Conservation (phyloP, 1,140 invertebrate genomes). For the Drosophila mayri region DNA sequence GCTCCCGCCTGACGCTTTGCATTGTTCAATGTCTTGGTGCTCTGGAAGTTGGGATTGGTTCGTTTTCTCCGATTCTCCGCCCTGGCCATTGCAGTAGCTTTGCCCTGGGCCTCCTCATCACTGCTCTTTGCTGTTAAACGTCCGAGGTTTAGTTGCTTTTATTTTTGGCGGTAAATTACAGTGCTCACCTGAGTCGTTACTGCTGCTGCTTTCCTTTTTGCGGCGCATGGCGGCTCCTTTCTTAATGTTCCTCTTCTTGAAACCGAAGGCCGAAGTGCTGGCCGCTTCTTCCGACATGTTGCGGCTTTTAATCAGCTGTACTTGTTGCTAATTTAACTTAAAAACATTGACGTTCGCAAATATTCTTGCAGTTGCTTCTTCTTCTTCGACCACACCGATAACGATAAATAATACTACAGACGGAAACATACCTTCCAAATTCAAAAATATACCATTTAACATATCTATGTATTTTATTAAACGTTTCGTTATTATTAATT, state of each 20-base stretch:
- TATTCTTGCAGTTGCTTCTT: not conserved
- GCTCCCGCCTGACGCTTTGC: slow-evolving; percentile 69
- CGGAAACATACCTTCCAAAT: too few relatives aligned
- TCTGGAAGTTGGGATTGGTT: slow-evolving; percentile 87
- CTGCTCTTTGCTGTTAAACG: slow-evolving; percentile 57
- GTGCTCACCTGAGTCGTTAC: slow-evolving; percentile 62
- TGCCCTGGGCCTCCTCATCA: slow-evolving; percentile 63
- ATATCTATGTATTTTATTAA: not conserved
- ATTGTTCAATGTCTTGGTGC: slow-evolving; percentile 84
- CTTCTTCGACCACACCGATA: slow-evolving; percentile 6
- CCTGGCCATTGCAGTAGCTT: slow-evolving; percentile 85
- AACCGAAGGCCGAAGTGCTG: slow-evolving; percentile 65
- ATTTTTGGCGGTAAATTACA: slow-evolving; percentile 31
- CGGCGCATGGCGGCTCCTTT: slow-evolving; percentile 62
- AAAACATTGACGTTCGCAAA: slow-evolving; percentile 11
- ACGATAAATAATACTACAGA: not conserved
- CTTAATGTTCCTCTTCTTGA: slow-evolving; percentile 77
- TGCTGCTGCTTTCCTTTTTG: slow-evolving; percentile 68
- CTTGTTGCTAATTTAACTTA: not conserved
- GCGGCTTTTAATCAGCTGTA: not conserved
- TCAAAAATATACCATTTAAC: not conserved
- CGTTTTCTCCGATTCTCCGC: slow-evolving; percentile 86
- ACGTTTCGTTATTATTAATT: not conserved
- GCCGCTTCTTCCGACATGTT: slow-evolving; percentile 69
- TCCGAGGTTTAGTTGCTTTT: not conserved